Percentiles rank a stretch among this genome's conserved stretches.
These are phyloP conservation scores for Sisor rabdophorus DNA, from an alignment of 2,113 vertebrate genomes.

Conservation along the genomic window DNA sequence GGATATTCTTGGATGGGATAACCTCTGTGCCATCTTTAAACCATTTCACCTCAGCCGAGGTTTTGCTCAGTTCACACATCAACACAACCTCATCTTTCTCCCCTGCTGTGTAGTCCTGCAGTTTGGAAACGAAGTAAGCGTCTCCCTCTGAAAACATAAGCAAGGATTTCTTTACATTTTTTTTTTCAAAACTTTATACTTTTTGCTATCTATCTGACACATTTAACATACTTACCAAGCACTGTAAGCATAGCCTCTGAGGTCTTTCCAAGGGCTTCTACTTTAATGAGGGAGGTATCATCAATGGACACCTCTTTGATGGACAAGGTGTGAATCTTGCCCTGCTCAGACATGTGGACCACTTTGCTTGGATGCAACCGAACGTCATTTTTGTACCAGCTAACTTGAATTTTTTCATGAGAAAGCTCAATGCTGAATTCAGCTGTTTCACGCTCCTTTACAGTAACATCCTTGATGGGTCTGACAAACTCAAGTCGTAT, in stretches of 20 bases:
- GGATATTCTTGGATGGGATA: constrained; percentile 83
- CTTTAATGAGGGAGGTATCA: constrained; percentile 92
- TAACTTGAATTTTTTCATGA: constrained; percentile 86
- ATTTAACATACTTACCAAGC: constrained; percentile 66
- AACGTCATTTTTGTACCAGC: constrained; percentile 94
- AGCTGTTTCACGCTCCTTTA: constrained; percentile 92
- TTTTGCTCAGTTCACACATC: constrained; percentile 92
- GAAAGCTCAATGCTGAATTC: constrained; percentile 92
- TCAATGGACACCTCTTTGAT: constrained; percentile 91
- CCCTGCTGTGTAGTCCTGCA: constrained; percentile 93
- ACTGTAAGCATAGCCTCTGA: constrained; percentile 92
- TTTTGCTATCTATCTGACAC: neutral
- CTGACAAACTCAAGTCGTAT: constrained; percentile 93
- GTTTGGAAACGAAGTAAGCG: constrained; percentile 89
- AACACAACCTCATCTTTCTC: constrained; percentile 92
- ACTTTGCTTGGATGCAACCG: constrained; percentile 86
- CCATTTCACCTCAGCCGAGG: constrained; percentile 88
- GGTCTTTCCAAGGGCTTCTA: constrained; percentile 88
- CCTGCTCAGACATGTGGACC: constrained; percentile 84
- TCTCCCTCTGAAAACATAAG: constrained; percentile 83
- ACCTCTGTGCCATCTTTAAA: constrained; percentile 89
- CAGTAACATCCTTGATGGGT: constrained; percentile 91
- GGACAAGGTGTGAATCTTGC: constrained; percentile 80
- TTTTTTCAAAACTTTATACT: neutral
- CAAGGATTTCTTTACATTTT: neutral